These are phyloP conservation scores for Halcyon senegalensis DNA, from an alignment of 2,113 vertebrate genomes.

Conservation along the genomic window DNA sequence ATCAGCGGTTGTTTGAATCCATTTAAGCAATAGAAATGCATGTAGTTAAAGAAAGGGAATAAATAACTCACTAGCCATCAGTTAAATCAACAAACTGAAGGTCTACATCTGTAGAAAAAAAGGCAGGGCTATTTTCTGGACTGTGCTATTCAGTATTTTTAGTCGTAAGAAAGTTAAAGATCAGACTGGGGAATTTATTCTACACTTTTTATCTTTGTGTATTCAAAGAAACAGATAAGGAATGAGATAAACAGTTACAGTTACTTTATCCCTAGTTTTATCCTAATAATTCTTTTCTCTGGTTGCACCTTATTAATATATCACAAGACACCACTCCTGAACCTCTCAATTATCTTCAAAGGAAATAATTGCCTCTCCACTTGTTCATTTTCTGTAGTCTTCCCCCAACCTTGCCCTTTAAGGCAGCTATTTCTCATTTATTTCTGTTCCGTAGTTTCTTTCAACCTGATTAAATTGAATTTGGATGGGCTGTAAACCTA, in stretches of 20 bases:
- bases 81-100: not conserved
- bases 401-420: not conserved
- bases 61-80: not conserved
- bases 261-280: not conserved
- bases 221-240: not conserved
- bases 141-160: not conserved
- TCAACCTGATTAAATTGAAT: not conserved
- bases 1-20: not conserved
- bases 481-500: not conserved
- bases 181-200: not conserved
- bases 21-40: not conserved
- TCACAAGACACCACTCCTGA: not conserved
- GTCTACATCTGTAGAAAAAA: not conserved
- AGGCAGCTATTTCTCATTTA: not conserved
- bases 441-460: not conserved
- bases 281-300: not conserved
- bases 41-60: not conserved
- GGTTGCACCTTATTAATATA: not conserved
- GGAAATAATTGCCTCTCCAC: not conserved
- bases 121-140: not conserved
- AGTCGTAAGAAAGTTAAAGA: not conserved
- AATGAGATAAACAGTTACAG: not conserved
- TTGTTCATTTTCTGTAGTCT: not conserved
- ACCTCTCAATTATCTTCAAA: not conserved
- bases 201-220: not conserved